Base-by-base conservation (phyloP, 1,140 invertebrate species). In the Coenobita brevimanus region DNA sequence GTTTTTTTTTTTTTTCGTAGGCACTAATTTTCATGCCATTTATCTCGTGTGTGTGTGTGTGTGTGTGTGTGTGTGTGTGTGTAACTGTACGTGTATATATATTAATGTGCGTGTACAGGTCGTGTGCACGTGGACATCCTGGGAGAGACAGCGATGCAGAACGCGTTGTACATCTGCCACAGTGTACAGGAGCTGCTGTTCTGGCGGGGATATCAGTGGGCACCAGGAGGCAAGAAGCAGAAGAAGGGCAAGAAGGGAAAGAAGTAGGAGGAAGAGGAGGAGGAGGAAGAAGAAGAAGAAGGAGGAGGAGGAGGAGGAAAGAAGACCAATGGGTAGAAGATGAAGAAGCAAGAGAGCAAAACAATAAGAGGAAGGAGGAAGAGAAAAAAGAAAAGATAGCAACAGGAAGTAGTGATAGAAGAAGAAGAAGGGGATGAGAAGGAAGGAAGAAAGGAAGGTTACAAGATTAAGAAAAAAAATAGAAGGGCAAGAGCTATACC, bases 151-250 rank as follows among this genome's bases (percentile, higher is more conserved):
- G 89, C 89, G 27, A 89, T 89, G 89, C 36, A 50, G 46, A 89
- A 89, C 50, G 89, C 89, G 36, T 78, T 89, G 33, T 89, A 86
- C 54, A 89, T 89, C 17, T 89, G 89, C 67, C 89, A 89, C 82
- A 86, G 89, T 30, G 89, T 89, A 3, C 89, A 89, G 41, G 89
- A 89, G 24, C 78, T 89, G 17, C 78, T 89, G 3, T 89, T 82
- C 46, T 89, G 89, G 89, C 60, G 89, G 0, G 89, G 89, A 0
- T 89, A 89, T 38, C 89, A 89, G 33, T 89, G 89, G 89, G 67
- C 82, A 3, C 89, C 89, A 0, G 89, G 89, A 8, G 82, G 89
- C 76, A 89, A 86, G 82, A 89, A 89, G 41, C 62, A 50, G 21
- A 88, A 88, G 73, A 88, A 88, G 46, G 80, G 81, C 21, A 81